Base-by-base conservation (phyloP, 2,888 invertebrate species). In the Nomada fabriciana region DNA sequence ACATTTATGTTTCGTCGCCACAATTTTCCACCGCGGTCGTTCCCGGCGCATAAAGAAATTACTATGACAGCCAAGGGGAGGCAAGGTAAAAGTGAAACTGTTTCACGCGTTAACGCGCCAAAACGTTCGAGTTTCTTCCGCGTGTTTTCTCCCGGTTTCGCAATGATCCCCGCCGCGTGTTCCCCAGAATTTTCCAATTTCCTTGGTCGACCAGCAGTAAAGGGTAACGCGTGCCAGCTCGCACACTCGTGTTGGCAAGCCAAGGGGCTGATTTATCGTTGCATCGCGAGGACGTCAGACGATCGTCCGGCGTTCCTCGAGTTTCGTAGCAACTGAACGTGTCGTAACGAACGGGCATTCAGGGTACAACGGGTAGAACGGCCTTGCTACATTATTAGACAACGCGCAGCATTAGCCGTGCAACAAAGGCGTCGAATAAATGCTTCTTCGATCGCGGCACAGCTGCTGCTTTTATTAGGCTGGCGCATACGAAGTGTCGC, bases 331-430 rank as follows among this genome's bases (percentile, higher is more conserved):
- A 64, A 71, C 74, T 47, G 68, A 65, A 65, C 57, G 78, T 84
- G 81, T 81, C 86, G 86, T 86, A 86, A 86, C 84, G 75, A 20
- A 55, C 29, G 74, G 50, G 77, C 85, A 72, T 77, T 80, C 77
- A 77, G 59, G 83, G 64, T 57, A 74, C 81, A 83, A 71, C 59
- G 77, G 73, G 77, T 81, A 86, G 86, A 85, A 86, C 80, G 86
- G 76, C 86, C 85, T 86, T 81, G 86, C 77, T 71, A 63, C 81
- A 84, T 84, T 86, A 84, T 86, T 86, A 86, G 84, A 23, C 67
- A 47, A 59, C 50, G 59, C 60, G 20, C 70, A 60, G 65, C 76
- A 76, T 84, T 84, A 76, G 76, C 68, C 76, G 70, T 52, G 63
- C 59, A 68, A 81, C 75, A 72, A 64, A 57, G 60, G 60, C 59